Evolutionary conservation across 2,113 vertebrate genomes (phyloP), one percentile per base, ranked within the genome.

Genomic region (Columba janthina): DNA sequence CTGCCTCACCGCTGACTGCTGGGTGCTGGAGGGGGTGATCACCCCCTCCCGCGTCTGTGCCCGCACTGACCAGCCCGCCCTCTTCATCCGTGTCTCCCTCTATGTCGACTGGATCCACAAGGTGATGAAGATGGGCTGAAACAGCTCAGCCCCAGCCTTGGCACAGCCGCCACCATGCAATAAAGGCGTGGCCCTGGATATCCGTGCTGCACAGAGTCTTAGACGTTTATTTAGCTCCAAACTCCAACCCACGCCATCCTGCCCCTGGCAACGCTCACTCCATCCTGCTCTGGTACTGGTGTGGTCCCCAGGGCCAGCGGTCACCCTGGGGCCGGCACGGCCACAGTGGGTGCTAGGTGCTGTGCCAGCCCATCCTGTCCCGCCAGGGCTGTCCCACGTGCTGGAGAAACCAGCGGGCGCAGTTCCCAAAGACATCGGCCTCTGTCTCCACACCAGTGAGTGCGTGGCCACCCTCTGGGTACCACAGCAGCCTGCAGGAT

Each of bases 31-130:
- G 94, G 99, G 99, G 6, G 98, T 99, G 69, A 99, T 99, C 94
- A 99, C 98, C 74, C 99, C 99, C 4, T 98, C 99, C 96, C 98
- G 99, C 6, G 98, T 99, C 70, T 99, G 99, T 1, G 99, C 99
- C 80, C 98, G 98, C 96, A 97, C 96, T 0, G 98, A 98, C 24
- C 98, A 98, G 91, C 99, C 99, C 3, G 99, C 98, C 62, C 97
- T 99, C 97, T 99, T 99, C 97, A 98, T 98, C 92, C 99, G 99
- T 0, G 97, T 99, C 72, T 99, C 99, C 1, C 96, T 99, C 70
- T 99, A 99, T 2, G 99, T 99, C 8, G 98, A 99, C 97, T 99
- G 99, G 99, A 99, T 99, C 95, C 98, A 99, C 96, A 99, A 99
- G 94, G 99, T 99, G 97, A 98, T 99, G 98, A 98, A 98, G 96